A percentile compares a stretch with the other conserved stretches of the same genome.
phyloP scores from a whole-genome alignment of 1,140 invertebrate genomes.

The Plectus sambesii region DNA sequence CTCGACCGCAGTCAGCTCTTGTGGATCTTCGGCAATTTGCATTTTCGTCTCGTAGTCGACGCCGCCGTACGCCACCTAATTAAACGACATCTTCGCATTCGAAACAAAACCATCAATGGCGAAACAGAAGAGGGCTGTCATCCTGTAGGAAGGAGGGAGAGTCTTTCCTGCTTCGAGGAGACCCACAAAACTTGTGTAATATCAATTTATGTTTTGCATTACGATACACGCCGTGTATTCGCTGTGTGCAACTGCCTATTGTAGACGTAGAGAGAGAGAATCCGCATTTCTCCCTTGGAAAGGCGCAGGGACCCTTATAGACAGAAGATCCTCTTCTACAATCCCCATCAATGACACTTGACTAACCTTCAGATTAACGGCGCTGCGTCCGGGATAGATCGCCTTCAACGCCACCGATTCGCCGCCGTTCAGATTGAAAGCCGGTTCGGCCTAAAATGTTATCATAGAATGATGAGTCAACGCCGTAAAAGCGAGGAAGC shows the following conservation, averaged over 20 bases:
- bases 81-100: too few species aligned
- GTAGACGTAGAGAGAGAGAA: too few species aligned
- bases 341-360: neutral
- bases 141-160: too few species aligned
- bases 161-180: too few species aligned
- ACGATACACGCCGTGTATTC: conserved; percentile 5
- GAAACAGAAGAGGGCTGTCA: too few species aligned
- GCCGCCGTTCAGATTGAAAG: conserved; percentile 31
- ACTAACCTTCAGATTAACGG: neutral
- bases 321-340: neutral
- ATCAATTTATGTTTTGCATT: conserved; percentile 4
- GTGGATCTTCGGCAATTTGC: conserved; percentile 3
- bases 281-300: too few species aligned
- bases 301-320: too few species aligned
- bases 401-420: conserved; percentile 30
- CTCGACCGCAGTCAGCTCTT: conserved; percentile 11
- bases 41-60: conserved; percentile 2
- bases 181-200: too few species aligned
- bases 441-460: conserved; percentile 10
- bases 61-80: neutral
- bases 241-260: too few species aligned
- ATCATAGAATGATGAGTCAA: conserved; percentile 44
- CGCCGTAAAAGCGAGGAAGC: conserved; percentile 50
- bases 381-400: neutral
- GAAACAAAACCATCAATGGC: too few species aligned